phyloP scores from a whole-genome alignment of 2,888 invertebrate genomes.

The Drosophila sordidula region DNA sequence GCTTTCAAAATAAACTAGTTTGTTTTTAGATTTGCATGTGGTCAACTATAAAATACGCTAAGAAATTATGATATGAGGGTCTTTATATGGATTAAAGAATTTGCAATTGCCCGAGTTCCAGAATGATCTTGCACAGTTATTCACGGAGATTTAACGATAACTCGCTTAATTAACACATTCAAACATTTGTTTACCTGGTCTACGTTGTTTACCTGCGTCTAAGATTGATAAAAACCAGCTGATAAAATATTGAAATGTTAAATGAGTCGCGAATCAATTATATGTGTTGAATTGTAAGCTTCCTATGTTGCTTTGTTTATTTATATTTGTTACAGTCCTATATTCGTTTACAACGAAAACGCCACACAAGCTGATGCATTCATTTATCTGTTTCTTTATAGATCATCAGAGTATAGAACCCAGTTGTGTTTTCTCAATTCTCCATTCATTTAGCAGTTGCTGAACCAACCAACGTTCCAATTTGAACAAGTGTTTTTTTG shows the following conservation, averaged over 20 bases:
- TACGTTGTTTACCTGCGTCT: constrained; percentile 16
- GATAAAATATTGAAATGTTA: constrained; percentile 55
- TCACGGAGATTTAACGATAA: constrained; percentile 1
- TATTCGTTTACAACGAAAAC: neutral
- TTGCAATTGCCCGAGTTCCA: neutral
- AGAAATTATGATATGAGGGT: neutral
- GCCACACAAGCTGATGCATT: neutral
- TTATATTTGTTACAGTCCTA: neutral
- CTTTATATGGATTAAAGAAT: constrained; percentile 1
- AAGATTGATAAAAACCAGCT: constrained; percentile 33
- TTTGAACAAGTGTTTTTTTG: constrained; percentile 63
- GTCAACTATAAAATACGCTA: neutral
- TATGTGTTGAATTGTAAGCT: neutral
- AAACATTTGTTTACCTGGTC: constrained; percentile 32
- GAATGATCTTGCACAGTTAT: constrained; percentile 9
- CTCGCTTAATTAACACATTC: constrained; percentile 37
- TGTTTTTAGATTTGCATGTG: neutral
- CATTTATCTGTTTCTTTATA: neutral
- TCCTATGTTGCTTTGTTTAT: neutral
- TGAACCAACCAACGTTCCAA: constrained; percentile 33
- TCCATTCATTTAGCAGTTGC: constrained; percentile 21
- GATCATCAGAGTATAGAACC: constrained; percentile 10
- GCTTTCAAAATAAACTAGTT: constrained; percentile 38
- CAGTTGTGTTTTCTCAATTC: constrained; percentile 12
- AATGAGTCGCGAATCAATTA: neutral